Evolutionary conservation across 2,113 vertebrate species (phyloP), one percentile per base, ranked within the genome.

Genomic region (Corvus hawaiiensis): DNA sequence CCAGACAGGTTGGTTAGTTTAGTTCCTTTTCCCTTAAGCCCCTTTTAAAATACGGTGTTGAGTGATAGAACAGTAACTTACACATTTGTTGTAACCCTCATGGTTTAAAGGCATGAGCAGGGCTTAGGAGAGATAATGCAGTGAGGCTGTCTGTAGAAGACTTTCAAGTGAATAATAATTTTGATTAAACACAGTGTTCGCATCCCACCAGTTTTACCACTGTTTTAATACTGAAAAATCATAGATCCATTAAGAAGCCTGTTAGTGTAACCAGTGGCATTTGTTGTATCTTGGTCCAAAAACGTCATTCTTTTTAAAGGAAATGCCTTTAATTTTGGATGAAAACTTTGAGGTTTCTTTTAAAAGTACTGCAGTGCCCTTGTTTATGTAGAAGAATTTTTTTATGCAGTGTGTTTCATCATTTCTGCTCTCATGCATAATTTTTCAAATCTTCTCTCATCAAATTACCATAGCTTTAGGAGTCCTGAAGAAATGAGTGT

Each of bases 391-490:
- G 16, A 21, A 61, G 9, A 3, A 7, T 15, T 33, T 79, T 83
- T 66, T 66, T 13, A 14, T 43, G n/a, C 15, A 30, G 2, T 17
- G 26, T 83, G 17, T 76, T 95, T 94, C 86, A 90, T 90, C 4
- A 39, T 84, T 89, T 90, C 39, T 59, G 14, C 32, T 90, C 37
- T 90, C 56, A 54, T 33, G 33, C 33, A 73, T 66, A 0, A 84
- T 89, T 95, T 94, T 88, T 92, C 52, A 93, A 18, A 69, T 66
- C 32, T 87, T 80, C 83, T 30, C 27, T 95, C 83, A 95, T 84
- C 77, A 87, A 80, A 95, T 87, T 93, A 92, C 73, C 56, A 46
- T 49, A 93, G 41, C 26, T 81, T 39, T 78, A 86, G 61, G 39
- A 16, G 39, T 90, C 54, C 64, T 58, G 69, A 81, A 93, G 66